A percentile compares a stretch with the other conserved stretches of the same genome.
phyloP scores from a whole-genome alignment of 2,113 vertebrate species.

The Pardalotus punctatus region DNA sequence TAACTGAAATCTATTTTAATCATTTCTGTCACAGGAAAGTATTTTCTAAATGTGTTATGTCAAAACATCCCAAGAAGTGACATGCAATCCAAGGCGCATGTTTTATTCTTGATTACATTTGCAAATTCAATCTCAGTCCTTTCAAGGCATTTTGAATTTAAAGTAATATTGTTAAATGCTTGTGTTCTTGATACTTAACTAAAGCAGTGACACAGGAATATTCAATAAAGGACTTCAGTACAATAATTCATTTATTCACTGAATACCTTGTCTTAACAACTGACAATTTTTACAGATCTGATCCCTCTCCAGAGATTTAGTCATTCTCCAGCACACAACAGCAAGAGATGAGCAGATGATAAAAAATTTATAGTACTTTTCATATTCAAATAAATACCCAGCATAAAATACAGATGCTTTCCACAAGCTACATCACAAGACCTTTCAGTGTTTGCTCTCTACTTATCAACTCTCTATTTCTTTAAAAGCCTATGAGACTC shows the following conservation, averaged over 20 bases:
- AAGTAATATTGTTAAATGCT: slow-evolving; percentile 24
- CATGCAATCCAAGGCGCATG: background rate
- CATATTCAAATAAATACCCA: background rate
- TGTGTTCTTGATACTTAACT: background rate
- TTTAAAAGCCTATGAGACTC: background rate
- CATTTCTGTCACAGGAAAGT: background rate
- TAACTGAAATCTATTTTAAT: slow-evolving; percentile 31
- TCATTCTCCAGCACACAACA: background rate
- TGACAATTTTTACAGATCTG: background rate
- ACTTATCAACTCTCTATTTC: background rate
- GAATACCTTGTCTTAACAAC: background rate
- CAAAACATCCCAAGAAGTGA: slow-evolving; percentile 38
- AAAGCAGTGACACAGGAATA: background rate
- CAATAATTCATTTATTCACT: slow-evolving; percentile 4
- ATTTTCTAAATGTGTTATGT: slow-evolving; percentile 18
- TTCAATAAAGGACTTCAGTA: background rate
- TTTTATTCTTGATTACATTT: slow-evolving; percentile 51
- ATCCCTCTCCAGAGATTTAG: background rate
- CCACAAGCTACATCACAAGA: background rate
- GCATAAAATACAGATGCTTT: background rate
- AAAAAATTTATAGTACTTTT: background rate
- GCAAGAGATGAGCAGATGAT: background rate
- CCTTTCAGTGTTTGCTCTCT: background rate
- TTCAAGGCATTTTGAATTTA: slow-evolving; percentile 40
- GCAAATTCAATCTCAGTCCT: slow-evolving; percentile 26